Evolutionary conservation across 2,797 vertebrate species (phyloP), one percentile per base, ranked within the genome.

Genomic region (Helostoma temminkii): DNA sequence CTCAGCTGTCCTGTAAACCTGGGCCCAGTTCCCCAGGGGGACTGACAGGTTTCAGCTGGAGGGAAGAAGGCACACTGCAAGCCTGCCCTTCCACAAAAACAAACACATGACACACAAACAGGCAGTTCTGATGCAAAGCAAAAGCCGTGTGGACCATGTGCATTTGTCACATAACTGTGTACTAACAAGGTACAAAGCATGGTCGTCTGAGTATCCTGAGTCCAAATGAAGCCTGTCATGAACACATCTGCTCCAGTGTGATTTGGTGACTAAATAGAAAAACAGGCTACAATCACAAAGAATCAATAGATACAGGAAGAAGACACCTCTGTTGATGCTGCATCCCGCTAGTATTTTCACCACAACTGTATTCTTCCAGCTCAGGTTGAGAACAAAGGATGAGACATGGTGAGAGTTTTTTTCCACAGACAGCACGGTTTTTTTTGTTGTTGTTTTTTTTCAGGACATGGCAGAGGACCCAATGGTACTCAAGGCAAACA

Each of bases 31-130:
- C 89, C 90, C 83, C 74, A 66, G 78, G 89, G 88, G 88, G 81
- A 90, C 82, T 91, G 93, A 93, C 93, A 93, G 89, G 87, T 93
- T 93, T 94, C 91, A 85, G 91, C 93, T 93, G 85, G 90, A 94
- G 92, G 93, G 89, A 83, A 92, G 86, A 92, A 92, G 83, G 85
- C 80, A 84, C 84, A 82, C 75, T 46, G 75, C 83, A 79, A 84
- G 80, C 86, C 86, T 82, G 83, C 85, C 87, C 82, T 78, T 78
- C 86, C 78, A 83, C 88, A 90, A 88, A 86, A 90, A 94, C 91
- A 94, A 93, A 93, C 88, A 90, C 86, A 86, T 71, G 67, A 89
- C 89, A 89, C 80, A 82, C 78, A 81, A 61, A 81, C 83, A 76
- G 69, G 74, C 80, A 77, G 74, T 58, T 80, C 47, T 69, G 74